Conservation (phyloP, 1,140 invertebrate genomes). For the Whitmania pigra region DNA sequence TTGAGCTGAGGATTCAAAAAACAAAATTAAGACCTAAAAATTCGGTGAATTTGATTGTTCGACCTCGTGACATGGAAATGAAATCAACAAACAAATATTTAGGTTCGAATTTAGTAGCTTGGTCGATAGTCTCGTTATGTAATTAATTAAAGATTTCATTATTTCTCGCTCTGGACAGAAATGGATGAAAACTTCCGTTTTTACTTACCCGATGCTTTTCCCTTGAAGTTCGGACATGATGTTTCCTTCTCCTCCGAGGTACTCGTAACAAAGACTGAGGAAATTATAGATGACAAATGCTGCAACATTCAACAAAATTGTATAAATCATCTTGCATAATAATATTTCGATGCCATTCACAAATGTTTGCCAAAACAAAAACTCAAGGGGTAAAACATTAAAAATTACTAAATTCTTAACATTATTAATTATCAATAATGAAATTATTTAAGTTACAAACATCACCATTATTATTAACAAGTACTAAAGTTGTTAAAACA, state of each 20-base stretch:
- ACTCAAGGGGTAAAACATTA: neutral
- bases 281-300: conserved; percentile 99
- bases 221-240: conserved; percentile 98
- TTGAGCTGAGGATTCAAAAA: conserved; percentile 54
- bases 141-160: too few species aligned
- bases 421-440: too few species aligned
- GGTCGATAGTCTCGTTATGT: too few species aligned
- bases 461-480: neutral
- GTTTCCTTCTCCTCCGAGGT: conserved; percentile 90
- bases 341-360: neutral
- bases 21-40: too few species aligned
- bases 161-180: too few species aligned
- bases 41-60: too few species aligned
- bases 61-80: too few species aligned
- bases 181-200: too few species aligned
- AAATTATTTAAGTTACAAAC: neutral
- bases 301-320: conserved; percentile 44
- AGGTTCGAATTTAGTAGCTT: too few species aligned
- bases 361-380: neutral
- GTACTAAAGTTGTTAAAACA: neutral
- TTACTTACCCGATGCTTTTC: conserved; percentile 70
- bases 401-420: too few species aligned
- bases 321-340: neutral
- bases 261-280: conserved; percentile 93
- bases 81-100: too few species aligned